Percentiles rank a stretch among this genome's conserved stretches.
phyloP scores from a whole-genome alignment of 1,140 invertebrate genomes.

The Doryteuthis pealeii region DNA sequence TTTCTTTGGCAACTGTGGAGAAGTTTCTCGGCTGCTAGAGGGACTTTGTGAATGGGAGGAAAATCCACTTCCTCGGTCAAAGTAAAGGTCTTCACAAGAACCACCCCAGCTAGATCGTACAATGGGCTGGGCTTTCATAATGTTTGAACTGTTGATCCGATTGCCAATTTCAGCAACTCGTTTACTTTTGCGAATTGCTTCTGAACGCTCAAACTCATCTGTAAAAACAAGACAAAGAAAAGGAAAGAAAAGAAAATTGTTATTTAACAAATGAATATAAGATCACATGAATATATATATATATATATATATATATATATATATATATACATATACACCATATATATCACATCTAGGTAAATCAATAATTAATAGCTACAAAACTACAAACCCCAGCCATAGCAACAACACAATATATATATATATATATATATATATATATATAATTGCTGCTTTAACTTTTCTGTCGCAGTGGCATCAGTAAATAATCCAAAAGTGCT shows the following conservation, averaged over 20 bases:
- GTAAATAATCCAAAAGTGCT: too few relatives aligned
- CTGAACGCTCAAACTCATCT: background rate
- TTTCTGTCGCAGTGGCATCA: too few relatives aligned
- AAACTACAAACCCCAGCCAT: too few relatives aligned
- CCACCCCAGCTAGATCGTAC: background rate
- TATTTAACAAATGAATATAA: too few relatives aligned
- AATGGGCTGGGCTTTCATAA: background rate
- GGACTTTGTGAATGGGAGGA: background rate
- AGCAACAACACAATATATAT: too few relatives aligned
- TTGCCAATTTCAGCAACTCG: background rate
- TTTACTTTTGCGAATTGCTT: constrained; percentile 3
- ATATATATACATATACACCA: too few relatives aligned
- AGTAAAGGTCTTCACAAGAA: background rate
- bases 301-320: too few relatives aligned
- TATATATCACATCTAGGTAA: too few relatives aligned
- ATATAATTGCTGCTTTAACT: too few relatives aligned
- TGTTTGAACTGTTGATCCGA: background rate
- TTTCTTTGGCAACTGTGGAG: background rate
- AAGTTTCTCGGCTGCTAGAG: background rate
- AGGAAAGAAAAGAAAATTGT: background rate
- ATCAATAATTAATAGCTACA: too few relatives aligned
- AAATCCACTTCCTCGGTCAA: background rate
- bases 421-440: too few relatives aligned
- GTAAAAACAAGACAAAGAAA: background rate
- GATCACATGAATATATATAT: too few relatives aligned